A percentile compares a stretch with the other conserved stretches of the same genome.
These are phyloP conservation scores for Macrotrachela quadricornifera DNA, from an alignment of 1,140 invertebrate genomes.

Conservation along the genomic window DNA sequence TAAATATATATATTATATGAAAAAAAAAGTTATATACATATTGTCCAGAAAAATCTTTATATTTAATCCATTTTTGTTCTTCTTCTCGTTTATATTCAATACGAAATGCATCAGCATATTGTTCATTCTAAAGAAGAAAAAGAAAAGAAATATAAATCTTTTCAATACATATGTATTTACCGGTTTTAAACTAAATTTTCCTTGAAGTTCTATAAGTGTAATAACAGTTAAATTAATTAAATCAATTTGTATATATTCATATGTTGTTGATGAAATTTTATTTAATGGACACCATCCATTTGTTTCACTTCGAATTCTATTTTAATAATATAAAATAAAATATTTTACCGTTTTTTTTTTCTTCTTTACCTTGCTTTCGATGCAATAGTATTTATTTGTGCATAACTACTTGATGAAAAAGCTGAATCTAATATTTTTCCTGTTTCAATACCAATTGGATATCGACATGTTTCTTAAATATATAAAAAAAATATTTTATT, in stretches of 20 bases:
- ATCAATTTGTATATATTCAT: slow-evolving; percentile 72
- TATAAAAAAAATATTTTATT: too few species aligned
- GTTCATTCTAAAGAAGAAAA: slow-evolving; percentile 39
- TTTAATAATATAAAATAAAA: not conserved
- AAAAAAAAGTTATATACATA: too few species aligned
- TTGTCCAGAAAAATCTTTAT: slow-evolving; percentile 10
- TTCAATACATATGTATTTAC: slow-evolving; percentile 12
- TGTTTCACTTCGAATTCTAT: slow-evolving; percentile 59
- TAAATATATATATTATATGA: too few species aligned
- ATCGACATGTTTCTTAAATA: too few species aligned
- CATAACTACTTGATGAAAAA: too few species aligned
- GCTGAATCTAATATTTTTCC: too few species aligned
- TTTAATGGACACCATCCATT: slow-evolving; percentile 77
- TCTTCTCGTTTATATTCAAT: slow-evolving; percentile 48
- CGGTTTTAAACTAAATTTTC: slow-evolving; percentile 65
- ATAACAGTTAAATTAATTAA: slow-evolving; percentile 52
- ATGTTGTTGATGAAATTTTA: slow-evolving; percentile 58
- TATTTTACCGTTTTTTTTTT: too few species aligned
- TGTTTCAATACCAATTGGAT: too few species aligned
- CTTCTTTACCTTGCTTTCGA: too few species aligned
- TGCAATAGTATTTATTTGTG: too few species aligned
- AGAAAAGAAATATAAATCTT: too few species aligned
- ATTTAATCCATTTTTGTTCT: slow-evolving; percentile 19
- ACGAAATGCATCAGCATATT: slow-evolving; percentile 69
- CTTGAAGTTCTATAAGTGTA: slow-evolving; percentile 62